Conservation (phyloP, 2,113 vertebrate species). For the Ceyx melanurus region DNA sequence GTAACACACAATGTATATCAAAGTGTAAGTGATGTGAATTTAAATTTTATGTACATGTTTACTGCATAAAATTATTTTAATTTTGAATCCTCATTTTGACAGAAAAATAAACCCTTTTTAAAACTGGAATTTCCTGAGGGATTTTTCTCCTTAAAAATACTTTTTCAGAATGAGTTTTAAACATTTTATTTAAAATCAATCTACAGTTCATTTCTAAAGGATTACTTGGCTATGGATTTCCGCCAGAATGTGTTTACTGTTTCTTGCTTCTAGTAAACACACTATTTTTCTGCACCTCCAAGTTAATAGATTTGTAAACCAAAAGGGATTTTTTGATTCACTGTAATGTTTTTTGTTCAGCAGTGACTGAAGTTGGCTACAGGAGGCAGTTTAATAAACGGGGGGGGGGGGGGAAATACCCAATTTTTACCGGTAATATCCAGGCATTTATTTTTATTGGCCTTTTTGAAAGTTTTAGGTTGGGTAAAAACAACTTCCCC, state of each 20-base stretch:
- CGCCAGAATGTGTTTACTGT: background rate
- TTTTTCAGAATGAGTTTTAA: background rate
- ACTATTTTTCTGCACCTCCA: background rate
- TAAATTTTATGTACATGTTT: background rate
- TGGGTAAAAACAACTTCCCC: too few relatives aligned
- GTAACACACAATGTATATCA: background rate
- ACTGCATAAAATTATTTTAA: background rate
- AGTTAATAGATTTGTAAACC: background rate
- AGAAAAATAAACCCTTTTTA: background rate
- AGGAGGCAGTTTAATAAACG: background rate
- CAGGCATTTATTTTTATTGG: background rate
- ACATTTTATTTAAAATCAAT: conserved; percentile 5
- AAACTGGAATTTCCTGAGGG: background rate
- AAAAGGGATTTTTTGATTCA: background rate
- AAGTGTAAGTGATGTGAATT: background rate
- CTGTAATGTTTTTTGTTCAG: background rate
- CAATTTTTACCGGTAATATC: background rate
- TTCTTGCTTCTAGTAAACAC: background rate
- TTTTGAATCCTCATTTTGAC: background rate
- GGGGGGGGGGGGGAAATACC: background rate
- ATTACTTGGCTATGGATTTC: background rate
- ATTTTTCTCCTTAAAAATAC: background rate
- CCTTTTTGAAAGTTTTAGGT: too few relatives aligned
- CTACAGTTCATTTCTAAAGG: background rate
- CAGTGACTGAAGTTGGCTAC: background rate